Base-by-base conservation (phyloP, 2,888 invertebrate species). In the Criorhina ranunculi region DNA sequence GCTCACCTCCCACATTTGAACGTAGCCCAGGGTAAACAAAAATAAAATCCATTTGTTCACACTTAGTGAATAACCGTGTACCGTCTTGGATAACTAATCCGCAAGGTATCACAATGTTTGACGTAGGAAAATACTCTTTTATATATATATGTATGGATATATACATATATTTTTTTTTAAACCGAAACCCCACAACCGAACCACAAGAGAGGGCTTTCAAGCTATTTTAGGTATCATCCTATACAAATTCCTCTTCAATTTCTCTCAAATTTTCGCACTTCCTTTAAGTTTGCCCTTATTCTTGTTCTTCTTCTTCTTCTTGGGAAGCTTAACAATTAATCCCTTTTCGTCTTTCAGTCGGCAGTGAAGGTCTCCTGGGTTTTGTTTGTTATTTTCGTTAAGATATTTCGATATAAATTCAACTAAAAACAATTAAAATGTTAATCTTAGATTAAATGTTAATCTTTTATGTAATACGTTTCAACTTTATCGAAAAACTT, bases 391-490 rank as follows among this genome's bases (percentile, higher is more conserved):
- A 46, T 59, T 59, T 24, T 37, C 40, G 7, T 8, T 12, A n/a
- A 3, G 51, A 12, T 51, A 8, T 29, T 9, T 7, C 19, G 6
- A 8, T 29, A 37, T 9, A 31, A 44, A 24, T 44, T 11, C 5
- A 60, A 11, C 42, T 44, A 24, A 46, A 19, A 17, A 46, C 19
- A 46, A 19, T 46, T 44, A 60, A 60, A 60, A 29, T 60, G 11
- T 60, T 60, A 44, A 60, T 44, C 31, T 60, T n/a, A 1, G 44
- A 44, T 51, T 29, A 51, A 51, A 51, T 51, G n/a, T 29, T 51
- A 51, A 29, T 51, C 31, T 29, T 1, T 29, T 31, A 6, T 51
- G 29, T 51, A 51, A 51, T 51, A 29, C n/a, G n/a, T 7, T 51
- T 51, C 1, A 24, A 24, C n/a, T n/a, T n/a, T n/a, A n/a, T n/a